A percentile compares a stretch with the other conserved stretches of the same genome.
These are phyloP conservation scores for Nephrotoma appendiculata DNA, from an alignment of 2,888 invertebrate genomes.

Conservation along the genomic window DNA sequence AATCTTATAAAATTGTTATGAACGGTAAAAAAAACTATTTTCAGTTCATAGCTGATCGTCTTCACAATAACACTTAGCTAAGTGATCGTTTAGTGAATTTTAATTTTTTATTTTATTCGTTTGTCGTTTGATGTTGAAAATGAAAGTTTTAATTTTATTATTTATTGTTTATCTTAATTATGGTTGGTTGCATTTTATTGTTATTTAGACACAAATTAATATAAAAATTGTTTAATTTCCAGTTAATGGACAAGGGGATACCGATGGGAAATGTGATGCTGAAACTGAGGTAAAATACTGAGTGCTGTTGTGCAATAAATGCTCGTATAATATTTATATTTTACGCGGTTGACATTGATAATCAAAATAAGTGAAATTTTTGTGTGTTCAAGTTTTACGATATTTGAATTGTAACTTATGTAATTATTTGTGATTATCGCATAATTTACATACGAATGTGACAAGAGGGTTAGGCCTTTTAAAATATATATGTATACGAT, in stretches of 20 bases:
- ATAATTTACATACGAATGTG: not conserved
- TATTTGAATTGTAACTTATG: not conserved
- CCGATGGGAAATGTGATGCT: not conserved
- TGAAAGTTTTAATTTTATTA: not conserved
- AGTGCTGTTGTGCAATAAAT: not conserved
- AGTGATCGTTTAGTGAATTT: not conserved
- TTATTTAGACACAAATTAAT: not conserved
- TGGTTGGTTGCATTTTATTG: not conserved
- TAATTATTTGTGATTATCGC: not conserved
- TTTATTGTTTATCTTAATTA: not conserved
- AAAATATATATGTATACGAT: not conserved
- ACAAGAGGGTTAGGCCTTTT: not conserved
- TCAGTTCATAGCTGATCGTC: not conserved
- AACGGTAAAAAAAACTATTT: not conserved
- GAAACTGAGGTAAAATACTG: not conserved
- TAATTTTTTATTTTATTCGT: not conserved
- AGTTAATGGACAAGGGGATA: not conserved
- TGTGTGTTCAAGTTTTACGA: not conserved
- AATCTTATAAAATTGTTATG: not conserved
- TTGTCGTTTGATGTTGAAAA: not conserved
- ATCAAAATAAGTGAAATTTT: not conserved
- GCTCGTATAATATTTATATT: not conserved
- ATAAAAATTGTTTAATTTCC: not conserved
- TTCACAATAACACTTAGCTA: not conserved
- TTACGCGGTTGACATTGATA: too few species aligned